Conservation (phyloP, 2,797 vertebrate species). For the Anguilla anguilla region DNA sequence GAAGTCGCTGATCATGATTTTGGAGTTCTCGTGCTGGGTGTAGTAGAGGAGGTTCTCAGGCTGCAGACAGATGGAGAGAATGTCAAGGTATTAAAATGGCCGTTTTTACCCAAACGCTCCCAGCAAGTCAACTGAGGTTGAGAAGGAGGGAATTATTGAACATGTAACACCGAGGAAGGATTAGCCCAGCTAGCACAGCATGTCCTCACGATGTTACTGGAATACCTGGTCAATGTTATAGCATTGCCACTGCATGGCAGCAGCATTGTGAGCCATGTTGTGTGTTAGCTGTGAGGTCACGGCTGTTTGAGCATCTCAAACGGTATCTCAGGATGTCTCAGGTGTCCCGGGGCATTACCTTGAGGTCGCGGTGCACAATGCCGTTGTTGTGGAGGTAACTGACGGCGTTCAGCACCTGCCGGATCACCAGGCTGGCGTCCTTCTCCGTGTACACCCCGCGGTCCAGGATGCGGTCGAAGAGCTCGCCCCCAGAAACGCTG, state of each 20-base stretch:
- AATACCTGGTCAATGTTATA: too few relatives aligned
- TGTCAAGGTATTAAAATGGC: not conserved
- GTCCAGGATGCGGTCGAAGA: slow-evolving; percentile 98
- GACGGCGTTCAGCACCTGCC: slow-evolving; percentile 91
- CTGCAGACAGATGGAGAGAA: slow-evolving; percentile 59
- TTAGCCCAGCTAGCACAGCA: not conserved
- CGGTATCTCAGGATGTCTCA: too few relatives aligned
- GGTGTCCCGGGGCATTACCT: slow-evolving; percentile 68
- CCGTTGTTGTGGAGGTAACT: slow-evolving; percentile 88
- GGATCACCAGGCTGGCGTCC: slow-evolving; percentile 92
- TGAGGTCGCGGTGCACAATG: slow-evolving; percentile 91
- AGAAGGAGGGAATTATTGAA: not conserved
- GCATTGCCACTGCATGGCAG: too few relatives aligned
- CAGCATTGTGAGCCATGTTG: too few relatives aligned
- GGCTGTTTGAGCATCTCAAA: too few relatives aligned
- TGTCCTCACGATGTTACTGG: too few relatives aligned
- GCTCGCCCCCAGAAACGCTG: slow-evolving; percentile 93
- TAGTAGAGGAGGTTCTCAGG: slow-evolving; percentile 96
- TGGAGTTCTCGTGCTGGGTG: slow-evolving; percentile 87
- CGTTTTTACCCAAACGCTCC: not conserved
- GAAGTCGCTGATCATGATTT: slow-evolving; percentile 98
- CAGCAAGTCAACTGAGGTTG: not conserved
- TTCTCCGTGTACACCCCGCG: slow-evolving; percentile 92
- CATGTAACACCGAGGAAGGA: not conserved
- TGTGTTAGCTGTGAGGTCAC: too few relatives aligned